Evolutionary conservation across 2,888 invertebrate genomes (phyloP), one percentile per base, ranked within the genome.

Genomic region (Agriopis leucophaearia): DNA sequence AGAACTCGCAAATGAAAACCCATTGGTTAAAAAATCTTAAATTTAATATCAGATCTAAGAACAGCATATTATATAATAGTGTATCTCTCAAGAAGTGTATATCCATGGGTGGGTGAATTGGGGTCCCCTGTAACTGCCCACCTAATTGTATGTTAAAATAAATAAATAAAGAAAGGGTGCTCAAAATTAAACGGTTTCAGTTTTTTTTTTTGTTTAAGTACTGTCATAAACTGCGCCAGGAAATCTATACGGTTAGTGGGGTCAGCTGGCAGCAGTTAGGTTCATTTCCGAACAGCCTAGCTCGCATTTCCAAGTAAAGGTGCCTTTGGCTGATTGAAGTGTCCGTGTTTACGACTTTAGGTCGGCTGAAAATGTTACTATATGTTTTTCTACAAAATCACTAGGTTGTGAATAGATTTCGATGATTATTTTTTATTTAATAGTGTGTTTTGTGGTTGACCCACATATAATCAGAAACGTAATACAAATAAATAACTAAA

Each of bases 241-340:
- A 58, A 48, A 48, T 55, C 63, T 54, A n/a, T n/a, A 61, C 60
- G 59, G 50, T 47, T 61, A 58, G 55, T 51, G 65, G 64, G 71
- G 68, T 70, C 63, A 72, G 69, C 66, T 48, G 68, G 66, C 54
- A 56, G 68, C 51, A 74, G 75, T 72, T 70, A 69, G 70, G 60
- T 75, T 78, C 70, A 79, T 79, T 80, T 79, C 74, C 79, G 76
- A 72, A 72, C 61, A 71, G 64, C 66, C 72, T 69, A 72, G 74
- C 64, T 71, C 54, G 69, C 56, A 45, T 66, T 68, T 48, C 52
- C 44, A 36, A 60, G 60, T 38, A 66, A 62, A 72, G 57, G 40
- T 48, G 16, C 54, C 55, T 51, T 15, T 27, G 10, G 48, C 55
- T 65, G 64, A 68, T 69, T 70, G 66, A 61, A 68, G 36, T 55